Base-by-base conservation (phyloP, 2,797 vertebrate genomes). In the Otolemur crassicaudatus region DNA sequence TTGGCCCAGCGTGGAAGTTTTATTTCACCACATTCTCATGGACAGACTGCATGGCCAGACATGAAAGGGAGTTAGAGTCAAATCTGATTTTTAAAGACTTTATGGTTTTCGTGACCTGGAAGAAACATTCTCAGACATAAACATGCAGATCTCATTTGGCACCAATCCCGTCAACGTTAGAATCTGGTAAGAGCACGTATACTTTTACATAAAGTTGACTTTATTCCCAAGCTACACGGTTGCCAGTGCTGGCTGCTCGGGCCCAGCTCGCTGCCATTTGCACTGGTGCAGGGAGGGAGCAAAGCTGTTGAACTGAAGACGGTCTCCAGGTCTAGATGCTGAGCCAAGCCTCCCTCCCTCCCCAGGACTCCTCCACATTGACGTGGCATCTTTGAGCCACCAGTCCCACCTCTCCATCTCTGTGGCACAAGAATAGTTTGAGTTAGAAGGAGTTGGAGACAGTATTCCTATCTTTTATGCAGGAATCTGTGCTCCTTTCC, bases 51-150 rank as follows among this genome's bases (percentile, higher is more conserved):
- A 11, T 34, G 31, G 60, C 40, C 31, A 93, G 73, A 80, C 80
- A 8, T 93, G 29, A 65, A 93, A 56, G 19, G 34, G 60, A 82
- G 3, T 90, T 56, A 53, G 86, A 84, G 19, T 43, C 61, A 83
- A 90, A 95, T 58, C 7, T 88, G 23, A 63, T 72, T 53, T 73
- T 77, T 82, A 70, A 94, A 67, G 60, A 67, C 29, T 86, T 63
- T 22, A 79, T 76, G 76, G 14, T 0, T 46, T 89, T 67, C 60
- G 83, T 77, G 67, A n/a, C 20, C 40, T 67, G 13, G n/a, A 93
- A 81, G 70, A 80, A 53, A 96, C 0, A 76, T 76, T 46, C 53
- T 63, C 25, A 90, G 63, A 31, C 34, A 58, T 49, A 95, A 60
- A 79, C 25, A 65, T 14, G 7, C 2, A 77, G 16, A 49, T 79